Evolutionary conservation across 2,888 invertebrate species (phyloP).

Genomic region (Diarsia brunnea): DNA sequence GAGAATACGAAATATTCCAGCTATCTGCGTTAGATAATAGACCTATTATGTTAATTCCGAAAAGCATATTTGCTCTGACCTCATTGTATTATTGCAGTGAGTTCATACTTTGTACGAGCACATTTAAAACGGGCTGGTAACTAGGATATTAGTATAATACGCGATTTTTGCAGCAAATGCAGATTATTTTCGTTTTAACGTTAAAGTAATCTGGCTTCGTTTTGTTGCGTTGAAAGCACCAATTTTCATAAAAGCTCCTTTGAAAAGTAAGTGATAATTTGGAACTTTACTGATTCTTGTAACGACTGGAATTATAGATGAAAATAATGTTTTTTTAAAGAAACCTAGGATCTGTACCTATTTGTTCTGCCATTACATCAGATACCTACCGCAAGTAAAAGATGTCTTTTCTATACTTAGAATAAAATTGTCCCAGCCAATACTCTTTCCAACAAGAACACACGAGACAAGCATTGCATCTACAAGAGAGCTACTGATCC

Average conservation of each 20-base stretch:
- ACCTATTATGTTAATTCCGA: conserved; percentile 29
- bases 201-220: not conserved
- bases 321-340: not conserved
- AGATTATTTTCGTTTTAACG: not conserved
- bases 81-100: conserved; percentile 34
- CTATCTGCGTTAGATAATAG: not conserved
- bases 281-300: not conserved
- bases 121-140: conserved; percentile 12
- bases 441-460: not conserved
- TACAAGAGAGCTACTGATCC: conserved; percentile 9
- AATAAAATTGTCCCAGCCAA: not conserved
- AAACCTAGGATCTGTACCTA: too few relatives aligned
- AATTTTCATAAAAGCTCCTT: not conserved
- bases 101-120: conserved; percentile 20
- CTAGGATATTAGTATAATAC: conserved; percentile 3
- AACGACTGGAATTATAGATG: not conserved
- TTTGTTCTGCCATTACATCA: not conserved
- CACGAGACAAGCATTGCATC: conserved; percentile 1
- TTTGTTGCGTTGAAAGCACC: not conserved
- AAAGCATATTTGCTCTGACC: conserved; percentile 23
- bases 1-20: not conserved
- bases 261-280: not conserved
- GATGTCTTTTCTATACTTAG: not conserved
- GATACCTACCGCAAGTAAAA: not conserved
- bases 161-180: conserved; percentile 22